Conservation (phyloP, 2,888 invertebrate species). For the Imbricaverruca yamaguchii region DNA sequence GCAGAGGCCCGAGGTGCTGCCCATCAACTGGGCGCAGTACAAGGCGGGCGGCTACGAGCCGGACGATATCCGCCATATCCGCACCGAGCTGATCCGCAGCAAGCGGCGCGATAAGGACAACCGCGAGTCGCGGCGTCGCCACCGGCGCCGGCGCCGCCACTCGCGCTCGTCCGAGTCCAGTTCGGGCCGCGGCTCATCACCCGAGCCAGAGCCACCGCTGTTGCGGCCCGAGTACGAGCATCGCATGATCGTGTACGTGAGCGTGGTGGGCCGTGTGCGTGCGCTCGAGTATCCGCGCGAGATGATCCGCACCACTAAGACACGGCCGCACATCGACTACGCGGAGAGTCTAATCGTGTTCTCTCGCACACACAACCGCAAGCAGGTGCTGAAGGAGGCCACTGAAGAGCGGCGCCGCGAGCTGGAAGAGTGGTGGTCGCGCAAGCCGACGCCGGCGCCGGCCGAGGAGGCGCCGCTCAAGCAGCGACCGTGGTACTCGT, state of each 20-base stretch:
- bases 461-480: neutral
- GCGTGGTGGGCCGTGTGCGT: constrained; percentile 7
- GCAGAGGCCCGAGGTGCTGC: neutral
- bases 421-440: neutral
- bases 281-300: constrained; percentile 18
- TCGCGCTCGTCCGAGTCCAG: neutral
- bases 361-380: neutral
- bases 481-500: neutral
- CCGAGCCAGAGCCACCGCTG: constrained; percentile 2
- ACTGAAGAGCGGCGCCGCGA: neutral
- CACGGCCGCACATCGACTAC: constrained; percentile 13
- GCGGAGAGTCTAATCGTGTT: neutral
- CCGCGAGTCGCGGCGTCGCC: neutral
- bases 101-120: neutral
- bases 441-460: neutral
- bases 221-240: constrained; percentile 12
- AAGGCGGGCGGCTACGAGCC: constrained; percentile 17
- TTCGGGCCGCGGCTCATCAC: neutral
- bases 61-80: constrained; percentile 12
- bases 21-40: constrained; percentile 12
- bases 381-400: neutral
- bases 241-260: constrained; percentile 14
- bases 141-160: neutral
- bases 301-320: neutral
- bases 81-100: constrained; percentile 7